phyloP scores from a whole-genome alignment of 2,797 vertebrate genomes.

The Sciaenops ocellatus region DNA sequence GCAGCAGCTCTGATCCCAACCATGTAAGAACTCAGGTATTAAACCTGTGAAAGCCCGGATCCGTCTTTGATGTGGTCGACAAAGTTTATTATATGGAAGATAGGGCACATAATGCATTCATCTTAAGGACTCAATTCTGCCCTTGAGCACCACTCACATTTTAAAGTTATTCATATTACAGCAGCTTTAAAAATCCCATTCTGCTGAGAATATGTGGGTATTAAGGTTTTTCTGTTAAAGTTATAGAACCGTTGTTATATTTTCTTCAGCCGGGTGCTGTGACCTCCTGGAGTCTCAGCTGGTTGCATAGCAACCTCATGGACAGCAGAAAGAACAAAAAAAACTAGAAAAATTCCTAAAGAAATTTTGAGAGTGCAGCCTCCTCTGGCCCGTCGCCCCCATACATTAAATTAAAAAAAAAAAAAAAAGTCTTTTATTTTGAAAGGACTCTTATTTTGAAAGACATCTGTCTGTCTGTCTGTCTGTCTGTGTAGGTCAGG shows the following conservation, averaged over 20 bases:
- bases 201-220: not conserved
- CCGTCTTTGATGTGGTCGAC: conserved; percentile 3
- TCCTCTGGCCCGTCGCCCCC: too few species aligned
- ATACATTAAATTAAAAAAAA: too few species aligned
- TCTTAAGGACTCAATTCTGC: not conserved
- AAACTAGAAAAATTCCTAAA: too few species aligned
- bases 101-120: not conserved
- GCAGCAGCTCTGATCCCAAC: not conserved
- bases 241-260: not conserved
- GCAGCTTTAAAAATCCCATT: conserved; percentile 7
- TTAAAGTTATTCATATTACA: conserved; percentile 7
- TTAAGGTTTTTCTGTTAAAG: conserved; percentile 3
- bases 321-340: not conserved
- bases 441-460: too few species aligned
- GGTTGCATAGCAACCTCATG: not conserved
- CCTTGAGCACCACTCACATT: not conserved
- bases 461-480: too few species aligned
- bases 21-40: not conserved
- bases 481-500: too few species aligned
- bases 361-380: too few species aligned
- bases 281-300: not conserved
- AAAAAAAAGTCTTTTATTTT: too few species aligned
- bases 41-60: not conserved
- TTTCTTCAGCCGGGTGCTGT: not conserved
- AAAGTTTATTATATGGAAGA: not conserved